Base-by-base conservation (phyloP, 2,888 invertebrate genomes). In the Acrobasis suavella region DNA sequence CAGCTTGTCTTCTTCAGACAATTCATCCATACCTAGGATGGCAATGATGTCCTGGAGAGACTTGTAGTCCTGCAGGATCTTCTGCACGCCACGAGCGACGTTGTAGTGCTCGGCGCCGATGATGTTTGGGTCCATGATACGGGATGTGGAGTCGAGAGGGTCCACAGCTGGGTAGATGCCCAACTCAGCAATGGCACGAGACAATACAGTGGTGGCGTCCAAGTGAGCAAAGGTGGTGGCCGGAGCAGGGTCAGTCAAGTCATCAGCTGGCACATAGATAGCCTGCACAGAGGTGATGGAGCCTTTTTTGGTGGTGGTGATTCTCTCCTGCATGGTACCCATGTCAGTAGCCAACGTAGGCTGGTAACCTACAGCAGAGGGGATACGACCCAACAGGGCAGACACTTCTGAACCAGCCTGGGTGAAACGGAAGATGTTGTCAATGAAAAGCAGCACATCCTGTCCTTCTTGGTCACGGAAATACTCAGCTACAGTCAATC, bases 301-400 rank as follows among this genome's bases (percentile, higher is more conserved):
- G 71, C 98, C 98, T 89, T 97, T 97, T 91, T 95, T 97, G 72
- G 98, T 98, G 74, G 98, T 98, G 69, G 98, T 98, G 89, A 98
- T 98, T 84, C 98, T 95, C 90, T 98, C 98, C 95, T 98, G 98
- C 98, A 98, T 98, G 81, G 96, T 95, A 95, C 98, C 98, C 98
- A 98, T 98, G 94, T 98, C 98, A 83, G 98, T 98, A 78, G 97
- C 98, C 85, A 98, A 89, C 15, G 98, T 98, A 61, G 98, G 98
- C 85, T 98, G 98, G 89, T 98, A 98, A 85, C 98, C 98, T 81
- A 98, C 98, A 83, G 98, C 98, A 64, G 97, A 97, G 72, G 98
- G 98, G 82, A 98, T 98, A 94, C 98, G 97, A 87, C 98, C 98
- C 85, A 98, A 89, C 91, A 98, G 91, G 70, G 98, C 98, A 74